Evolutionary conservation across 1,140 invertebrate genomes (phyloP).

Genomic region (Drosophila melanica): DNA sequence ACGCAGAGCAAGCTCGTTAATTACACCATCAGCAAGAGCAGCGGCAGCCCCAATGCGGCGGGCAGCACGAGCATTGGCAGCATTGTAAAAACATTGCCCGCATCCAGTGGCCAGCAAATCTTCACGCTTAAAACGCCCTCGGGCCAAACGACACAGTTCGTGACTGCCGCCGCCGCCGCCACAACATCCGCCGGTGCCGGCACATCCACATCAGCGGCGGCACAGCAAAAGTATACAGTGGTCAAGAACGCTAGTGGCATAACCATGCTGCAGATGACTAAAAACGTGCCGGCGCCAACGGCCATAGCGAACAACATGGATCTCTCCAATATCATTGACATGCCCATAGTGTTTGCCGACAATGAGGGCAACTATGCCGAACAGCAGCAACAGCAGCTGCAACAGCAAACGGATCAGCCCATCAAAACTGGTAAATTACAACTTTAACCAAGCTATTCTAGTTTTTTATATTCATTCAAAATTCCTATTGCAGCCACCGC

Average conservation of each 20-base stretch:
- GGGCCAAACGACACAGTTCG: slow-evolving; percentile 68
- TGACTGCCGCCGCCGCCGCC: slow-evolving; percentile 51
- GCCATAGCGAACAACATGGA: slow-evolving; percentile 78
- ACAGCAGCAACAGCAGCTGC: slow-evolving; percentile 35
- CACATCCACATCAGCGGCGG: slow-evolving; percentile 43
- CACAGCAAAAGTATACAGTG: slow-evolving; percentile 81
- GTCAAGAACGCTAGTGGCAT: slow-evolving; percentile 84
- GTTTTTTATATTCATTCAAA: background rate
- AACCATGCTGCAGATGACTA: slow-evolving; percentile 62
- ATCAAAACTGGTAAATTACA: slow-evolving; percentile 34
- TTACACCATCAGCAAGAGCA: slow-evolving; percentile 65
- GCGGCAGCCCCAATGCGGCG: background rate
- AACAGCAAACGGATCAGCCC: slow-evolving; percentile 24
- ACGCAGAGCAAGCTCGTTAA: slow-evolving; percentile 66
- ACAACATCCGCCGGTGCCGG: background rate
- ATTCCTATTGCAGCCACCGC: slow-evolving; percentile 19
- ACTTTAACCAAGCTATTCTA: no score
- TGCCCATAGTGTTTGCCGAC: slow-evolving; percentile 88
- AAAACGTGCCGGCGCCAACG: slow-evolving; percentile 17
- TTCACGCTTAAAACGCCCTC: slow-evolving; percentile 70
- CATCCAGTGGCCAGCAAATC: slow-evolving; percentile 61
- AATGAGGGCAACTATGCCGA: slow-evolving; percentile 84
- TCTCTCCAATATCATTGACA: slow-evolving; percentile 87
- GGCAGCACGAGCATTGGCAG: slow-evolving; percentile 52
- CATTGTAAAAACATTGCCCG: slow-evolving; percentile 68